These are phyloP conservation scores for Buathra laborator DNA, from an alignment of 2,888 invertebrate genomes.

Conservation along the genomic window DNA sequence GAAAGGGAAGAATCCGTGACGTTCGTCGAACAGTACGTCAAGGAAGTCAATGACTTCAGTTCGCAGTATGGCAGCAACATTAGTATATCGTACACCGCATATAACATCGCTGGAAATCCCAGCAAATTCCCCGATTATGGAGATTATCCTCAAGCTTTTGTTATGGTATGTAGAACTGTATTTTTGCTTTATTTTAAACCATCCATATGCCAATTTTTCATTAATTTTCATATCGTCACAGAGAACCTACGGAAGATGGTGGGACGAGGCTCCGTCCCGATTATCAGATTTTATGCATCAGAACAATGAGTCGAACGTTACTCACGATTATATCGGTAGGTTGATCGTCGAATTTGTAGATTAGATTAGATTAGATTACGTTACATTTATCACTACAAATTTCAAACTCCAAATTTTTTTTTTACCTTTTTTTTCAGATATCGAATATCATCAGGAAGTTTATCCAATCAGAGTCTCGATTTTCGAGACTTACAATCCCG, in stretches of 20 bases:
- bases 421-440: constrained; percentile 84
- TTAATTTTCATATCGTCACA: constrained; percentile 79
- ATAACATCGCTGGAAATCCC: constrained; percentile 94
- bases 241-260: constrained; percentile 95
- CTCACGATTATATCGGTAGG: constrained; percentile 94
- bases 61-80: constrained; percentile 96
- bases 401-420: neutral
- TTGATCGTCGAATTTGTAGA: constrained; percentile 37
- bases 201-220: neutral
- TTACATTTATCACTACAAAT: neutral
- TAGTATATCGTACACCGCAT: constrained; percentile 95
- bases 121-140: constrained; percentile 95
- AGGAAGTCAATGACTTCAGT: constrained; percentile 93
- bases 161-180: constrained; percentile 89
- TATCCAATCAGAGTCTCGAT: constrained; percentile 90
- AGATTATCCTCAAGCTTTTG: constrained; percentile 96
- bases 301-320: constrained; percentile 88
- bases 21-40: constrained; percentile 91
- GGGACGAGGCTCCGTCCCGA: constrained; percentile 92
- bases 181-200: constrained; percentile 23
- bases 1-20: constrained; percentile 79
- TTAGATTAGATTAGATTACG: neutral
- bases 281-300: constrained; percentile 91
- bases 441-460: constrained; percentile 89
- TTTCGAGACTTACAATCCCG: constrained; percentile 95